Evolutionary conservation across 1,140 invertebrate species (phyloP).

Genomic region (Xylocopa sonorina): DNA sequence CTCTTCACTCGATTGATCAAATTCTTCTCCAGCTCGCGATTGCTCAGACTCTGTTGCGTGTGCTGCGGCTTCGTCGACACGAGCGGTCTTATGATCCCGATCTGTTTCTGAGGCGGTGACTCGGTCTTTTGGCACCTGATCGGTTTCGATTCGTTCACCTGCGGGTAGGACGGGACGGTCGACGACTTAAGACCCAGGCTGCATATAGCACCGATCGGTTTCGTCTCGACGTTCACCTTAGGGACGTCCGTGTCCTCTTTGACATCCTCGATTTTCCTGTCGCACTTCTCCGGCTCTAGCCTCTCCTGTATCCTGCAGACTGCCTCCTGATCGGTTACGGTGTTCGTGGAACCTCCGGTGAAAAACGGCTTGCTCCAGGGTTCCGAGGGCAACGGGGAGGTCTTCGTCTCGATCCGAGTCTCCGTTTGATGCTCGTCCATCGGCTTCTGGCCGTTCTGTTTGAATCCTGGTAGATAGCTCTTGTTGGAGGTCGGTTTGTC

Average conservation of each 20-base stretch:
- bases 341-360: conserved; percentile 8
- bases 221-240: conserved; percentile 60
- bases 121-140: conserved; percentile 74
- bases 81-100: conserved; percentile 84
- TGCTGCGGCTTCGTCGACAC: conserved; percentile 81
- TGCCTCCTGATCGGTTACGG: conserved; percentile 12
- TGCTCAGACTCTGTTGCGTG: conserved; percentile 82
- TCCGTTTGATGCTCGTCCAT: conserved; percentile 27
- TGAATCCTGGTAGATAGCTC: conserved; percentile 81
- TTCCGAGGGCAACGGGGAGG: conserved; percentile 16
- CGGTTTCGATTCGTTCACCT: conserved; percentile 74
- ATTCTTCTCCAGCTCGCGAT: conserved; percentile 87
- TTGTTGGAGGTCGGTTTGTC: conserved; percentile 66
- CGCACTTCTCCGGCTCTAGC: conserved; percentile 47
- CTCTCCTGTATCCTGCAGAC: conserved; percentile 52
- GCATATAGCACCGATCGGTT: conserved; percentile 72
- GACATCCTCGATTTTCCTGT: conserved; percentile 38
- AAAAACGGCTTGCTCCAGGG: conserved; percentile 35
- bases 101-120: conserved; percentile 81
- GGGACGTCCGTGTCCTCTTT: conserved; percentile 44
- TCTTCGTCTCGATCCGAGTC: conserved; percentile 1
- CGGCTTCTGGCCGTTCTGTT: conserved; percentile 71
- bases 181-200: conserved; percentile 71
- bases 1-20: conserved; percentile 87
- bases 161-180: conserved; percentile 66